Evolutionary conservation across 2,113 vertebrate species (phyloP).

Genomic region (Sinosuthora webbiana): DNA sequence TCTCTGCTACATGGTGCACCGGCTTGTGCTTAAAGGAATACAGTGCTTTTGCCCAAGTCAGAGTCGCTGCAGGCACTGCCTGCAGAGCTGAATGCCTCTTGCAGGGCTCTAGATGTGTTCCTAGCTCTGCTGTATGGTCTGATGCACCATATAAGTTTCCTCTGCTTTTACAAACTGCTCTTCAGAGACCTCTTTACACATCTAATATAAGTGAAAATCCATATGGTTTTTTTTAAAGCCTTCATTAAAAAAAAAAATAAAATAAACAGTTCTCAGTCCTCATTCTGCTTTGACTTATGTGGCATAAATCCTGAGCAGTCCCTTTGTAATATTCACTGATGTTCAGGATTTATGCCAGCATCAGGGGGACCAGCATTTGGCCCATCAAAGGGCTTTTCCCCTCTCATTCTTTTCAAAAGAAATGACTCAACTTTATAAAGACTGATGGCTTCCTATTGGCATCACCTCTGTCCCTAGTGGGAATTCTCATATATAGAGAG

Average conservation of each 20-base stretch:
- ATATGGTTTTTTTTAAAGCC: constrained; percentile 59
- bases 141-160: constrained; percentile 54
- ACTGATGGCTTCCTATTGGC: constrained; percentile 44
- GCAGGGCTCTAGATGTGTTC: constrained; percentile 34
- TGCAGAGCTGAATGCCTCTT: constrained; percentile 43
- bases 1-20: constrained; percentile 70
- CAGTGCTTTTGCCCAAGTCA: neutral
- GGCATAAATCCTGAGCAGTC: constrained; percentile 33
- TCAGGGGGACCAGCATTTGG: neutral
- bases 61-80: neutral
- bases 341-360: constrained; percentile 26
- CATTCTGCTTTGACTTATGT: constrained; percentile 55
- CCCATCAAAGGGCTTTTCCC: neutral
- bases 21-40: constrained; percentile 76
- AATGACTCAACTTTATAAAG: constrained; percentile 34
- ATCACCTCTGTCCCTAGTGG: neutral
- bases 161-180: constrained; percentile 54
- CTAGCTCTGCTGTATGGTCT: constrained; percentile 39
- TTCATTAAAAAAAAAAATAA: neutral
- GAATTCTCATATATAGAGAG: neutral
- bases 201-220: constrained; percentile 57
- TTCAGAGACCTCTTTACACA: constrained; percentile 54
- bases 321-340: constrained; percentile 17
- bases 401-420: constrained; percentile 6
- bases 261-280: constrained; percentile 35